Evolutionary conservation across 2,797 vertebrate species (phyloP).

Genomic region (Scomberomorus guttatus): DNA sequence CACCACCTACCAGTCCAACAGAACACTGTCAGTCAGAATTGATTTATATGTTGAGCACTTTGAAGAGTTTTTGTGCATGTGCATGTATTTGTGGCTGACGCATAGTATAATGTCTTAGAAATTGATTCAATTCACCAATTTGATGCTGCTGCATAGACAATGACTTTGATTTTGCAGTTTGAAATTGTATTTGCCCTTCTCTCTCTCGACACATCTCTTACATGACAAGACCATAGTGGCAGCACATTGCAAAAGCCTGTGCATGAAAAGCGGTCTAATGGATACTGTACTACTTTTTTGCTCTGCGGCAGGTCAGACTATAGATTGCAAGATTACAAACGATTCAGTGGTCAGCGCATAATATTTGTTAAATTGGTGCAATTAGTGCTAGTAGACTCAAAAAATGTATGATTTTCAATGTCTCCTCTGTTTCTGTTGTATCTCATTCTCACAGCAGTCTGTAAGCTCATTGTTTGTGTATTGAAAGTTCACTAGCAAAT

Average conservation of each 20-base stretch:
- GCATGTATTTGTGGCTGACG: neutral
- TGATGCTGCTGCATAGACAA: neutral
- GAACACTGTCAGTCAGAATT: conserved; percentile 79
- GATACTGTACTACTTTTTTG: neutral
- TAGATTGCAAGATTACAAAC: neutral
- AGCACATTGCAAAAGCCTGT: neutral
- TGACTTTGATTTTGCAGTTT: neutral
- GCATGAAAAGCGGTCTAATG: neutral
- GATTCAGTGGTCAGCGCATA: neutral
- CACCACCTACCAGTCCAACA: conserved; percentile 84
- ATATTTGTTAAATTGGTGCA: neutral
- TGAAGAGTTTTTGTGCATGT: neutral
- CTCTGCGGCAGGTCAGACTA: neutral
- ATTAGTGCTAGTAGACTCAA: neutral
- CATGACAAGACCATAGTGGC: too few relatives aligned
- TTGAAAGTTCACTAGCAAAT: neutral
- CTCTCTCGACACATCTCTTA: neutral
- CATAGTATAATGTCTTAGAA: neutral
- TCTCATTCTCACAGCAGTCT: neutral
- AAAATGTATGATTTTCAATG: neutral
- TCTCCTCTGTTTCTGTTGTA: neutral
- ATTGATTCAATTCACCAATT: neutral
- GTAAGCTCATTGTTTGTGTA: neutral
- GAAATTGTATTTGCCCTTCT: neutral
- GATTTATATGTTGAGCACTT: conserved; percentile 8